These are phyloP conservation scores for Bombus waltoni DNA, from an alignment of 1,140 invertebrate species.

Conservation along the genomic window DNA sequence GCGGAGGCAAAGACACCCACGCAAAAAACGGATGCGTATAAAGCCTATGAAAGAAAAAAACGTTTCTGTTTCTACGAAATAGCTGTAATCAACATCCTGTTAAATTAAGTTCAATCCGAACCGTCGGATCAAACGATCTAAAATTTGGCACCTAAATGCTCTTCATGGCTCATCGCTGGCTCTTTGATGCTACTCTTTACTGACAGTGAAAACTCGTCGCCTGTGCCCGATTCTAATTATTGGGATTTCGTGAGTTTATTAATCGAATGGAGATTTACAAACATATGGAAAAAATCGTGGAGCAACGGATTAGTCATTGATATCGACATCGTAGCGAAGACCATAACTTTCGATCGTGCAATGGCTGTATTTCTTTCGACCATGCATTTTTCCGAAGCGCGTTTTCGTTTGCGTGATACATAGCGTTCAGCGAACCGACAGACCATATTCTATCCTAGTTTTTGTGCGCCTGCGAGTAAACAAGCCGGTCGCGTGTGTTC, in stretches of 20 bases:
- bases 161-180: not conserved
- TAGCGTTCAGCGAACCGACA: not conserved
- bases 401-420: not conserved
- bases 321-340: no score
- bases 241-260: no score
- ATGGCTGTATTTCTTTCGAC: not conserved
- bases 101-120: not conserved
- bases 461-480: not conserved
- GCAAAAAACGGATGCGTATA: conserved; percentile 16
- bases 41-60: not conserved
- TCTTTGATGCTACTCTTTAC: no score
- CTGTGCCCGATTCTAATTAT: no score
- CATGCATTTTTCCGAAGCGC: not conserved
- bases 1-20: conserved; percentile 54
- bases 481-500: not conserved
- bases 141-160: not conserved
- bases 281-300: no score
- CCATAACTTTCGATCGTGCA: no score
- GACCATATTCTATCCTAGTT: not conserved
- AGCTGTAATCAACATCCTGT: not conserved
- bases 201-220: no score
- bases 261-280: no score
- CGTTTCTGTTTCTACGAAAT: not conserved
- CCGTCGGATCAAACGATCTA: not conserved
- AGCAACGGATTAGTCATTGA: no score